Percentiles rank a stretch among this genome's conserved stretches.
Evolutionary conservation across 2,113 vertebrate species (phyloP).

Genomic region (Myodes glareolus): DNA sequence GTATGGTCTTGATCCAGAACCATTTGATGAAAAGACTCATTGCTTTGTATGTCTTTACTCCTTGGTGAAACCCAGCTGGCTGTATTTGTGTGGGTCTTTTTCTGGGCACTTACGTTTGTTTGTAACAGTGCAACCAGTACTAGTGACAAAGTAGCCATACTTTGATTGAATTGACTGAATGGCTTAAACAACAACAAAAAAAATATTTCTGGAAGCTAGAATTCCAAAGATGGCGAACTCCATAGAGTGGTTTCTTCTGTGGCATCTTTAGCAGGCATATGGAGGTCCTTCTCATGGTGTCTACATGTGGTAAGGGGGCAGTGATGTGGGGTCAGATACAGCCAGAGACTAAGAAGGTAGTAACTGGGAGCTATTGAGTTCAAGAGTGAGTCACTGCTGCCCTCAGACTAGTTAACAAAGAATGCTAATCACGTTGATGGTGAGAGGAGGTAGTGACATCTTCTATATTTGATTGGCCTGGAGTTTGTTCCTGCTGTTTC

Average conservation of each 20-base stretch:
- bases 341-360: background rate
- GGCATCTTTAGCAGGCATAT: background rate
- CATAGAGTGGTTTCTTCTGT: background rate
- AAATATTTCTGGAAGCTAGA: background rate
- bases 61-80: background rate
- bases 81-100: constrained; percentile 1
- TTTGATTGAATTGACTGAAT: background rate
- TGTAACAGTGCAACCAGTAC: background rate
- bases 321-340: background rate
- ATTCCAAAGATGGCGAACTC: background rate
- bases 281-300: background rate
- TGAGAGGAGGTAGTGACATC: background rate
- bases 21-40: background rate
- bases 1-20: background rate
- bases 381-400: background rate
- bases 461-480: background rate
- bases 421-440: background rate
- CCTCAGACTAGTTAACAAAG: background rate
- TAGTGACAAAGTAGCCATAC: background rate
- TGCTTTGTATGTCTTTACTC: background rate
- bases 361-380: background rate
- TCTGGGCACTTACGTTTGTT: constrained; percentile 1
- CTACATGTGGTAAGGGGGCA: background rate
- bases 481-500: background rate
- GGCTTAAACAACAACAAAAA: background rate